Evolutionary conservation across 2,888 invertebrate species (phyloP), one percentile per base, ranked within the genome.

Genomic region (Seira musarum): DNA sequence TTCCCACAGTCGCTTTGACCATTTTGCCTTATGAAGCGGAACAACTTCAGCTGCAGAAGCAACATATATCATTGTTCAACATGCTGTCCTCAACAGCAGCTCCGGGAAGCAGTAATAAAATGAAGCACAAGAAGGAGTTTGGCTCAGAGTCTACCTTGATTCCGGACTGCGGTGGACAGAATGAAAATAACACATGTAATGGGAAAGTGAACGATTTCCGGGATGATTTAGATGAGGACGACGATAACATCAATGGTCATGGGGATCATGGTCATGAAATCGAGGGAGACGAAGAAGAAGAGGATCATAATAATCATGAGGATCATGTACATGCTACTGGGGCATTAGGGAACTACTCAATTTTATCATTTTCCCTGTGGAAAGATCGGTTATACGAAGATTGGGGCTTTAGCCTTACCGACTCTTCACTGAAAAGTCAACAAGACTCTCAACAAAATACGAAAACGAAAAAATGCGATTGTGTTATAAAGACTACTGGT

Each of bases 371-470:
- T 49, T 77, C 77, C 24, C 22, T 77, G 40, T 77, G 71, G 86
- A 86, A 86, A 69, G 86, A 86, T 74, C 72, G 82, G 25, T 60
- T 85, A 8, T 86, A 85, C 49, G 86, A 86, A 72, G 86, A 86
- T 49, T 86, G 86, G 86, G 86, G 86, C 40, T 86, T 86, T 72
- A 85, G 85, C 68, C 73, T 86, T 0, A 83, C 82, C 15, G 85
- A 85, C 66, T 70, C 80, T 8, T 70, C 49, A 19, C 81, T 66
- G 22, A 66, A 57, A 46, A 71, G 72, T 1, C 68, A 76, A 10
- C 82, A 82, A 15, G 78, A 61, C 22, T 15, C 67, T 40, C 22
- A 35, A n/a, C n/a, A n/a, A n/a, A n/a, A n/a, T n/a, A n/a, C n/a
- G n/a, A n/a, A n/a, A n/a, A n/a, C n/a, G n/a, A n/a, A n/a, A n/a